These are phyloP conservation scores for Hemaris fuciformis DNA, from an alignment of 2,888 invertebrate species.

Conservation along the genomic window DNA sequence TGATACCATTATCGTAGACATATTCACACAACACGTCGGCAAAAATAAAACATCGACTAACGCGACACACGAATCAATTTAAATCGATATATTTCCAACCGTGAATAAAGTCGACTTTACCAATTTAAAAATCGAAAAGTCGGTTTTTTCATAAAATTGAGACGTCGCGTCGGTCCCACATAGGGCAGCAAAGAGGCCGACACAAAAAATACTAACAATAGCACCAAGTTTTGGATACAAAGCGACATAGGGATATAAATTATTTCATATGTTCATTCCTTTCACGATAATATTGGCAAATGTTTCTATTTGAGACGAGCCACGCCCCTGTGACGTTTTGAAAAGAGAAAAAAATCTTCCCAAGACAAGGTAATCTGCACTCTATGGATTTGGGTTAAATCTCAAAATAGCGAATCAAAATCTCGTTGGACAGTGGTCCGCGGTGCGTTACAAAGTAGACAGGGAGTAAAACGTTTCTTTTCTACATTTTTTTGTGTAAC, in stretches of 20 bases:
- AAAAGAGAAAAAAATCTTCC: slow-evolving; percentile 41
- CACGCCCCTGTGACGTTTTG: slow-evolving; percentile 69
- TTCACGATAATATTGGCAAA: slow-evolving; percentile 81
- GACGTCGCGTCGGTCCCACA: slow-evolving; percentile 71
- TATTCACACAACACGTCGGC: slow-evolving; percentile 51
- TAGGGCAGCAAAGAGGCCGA: slow-evolving; percentile 67
- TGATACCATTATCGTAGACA: slow-evolving; percentile 76
- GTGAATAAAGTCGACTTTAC: slow-evolving; percentile 32
- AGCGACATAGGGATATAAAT: slow-evolving; percentile 79
- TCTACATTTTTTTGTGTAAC: slow-evolving; percentile 61
- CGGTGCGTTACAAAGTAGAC: slow-evolving; percentile 74
- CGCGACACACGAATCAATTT: not conserved
- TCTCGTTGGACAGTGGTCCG: slow-evolving; percentile 44
- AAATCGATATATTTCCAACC: slow-evolving; percentile 28
- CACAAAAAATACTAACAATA: slow-evolving; percentile 76
- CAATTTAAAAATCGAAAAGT: slow-evolving; percentile 32
- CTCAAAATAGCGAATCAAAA: slow-evolving; percentile 21
- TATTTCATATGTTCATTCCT: slow-evolving; percentile 80
- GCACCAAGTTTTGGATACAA: slow-evolving; percentile 76
- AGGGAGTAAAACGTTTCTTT: slow-evolving; percentile 64
- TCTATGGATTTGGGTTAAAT: slow-evolving; percentile 23
- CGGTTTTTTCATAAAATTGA: slow-evolving; percentile 73
- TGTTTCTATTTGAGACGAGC: slow-evolving; percentile 78
- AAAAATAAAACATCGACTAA: not conserved
- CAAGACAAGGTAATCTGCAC: slow-evolving; percentile 23